phyloP scores from a whole-genome alignment of 2,888 invertebrate genomes.

The Cerastoderma edule region DNA sequence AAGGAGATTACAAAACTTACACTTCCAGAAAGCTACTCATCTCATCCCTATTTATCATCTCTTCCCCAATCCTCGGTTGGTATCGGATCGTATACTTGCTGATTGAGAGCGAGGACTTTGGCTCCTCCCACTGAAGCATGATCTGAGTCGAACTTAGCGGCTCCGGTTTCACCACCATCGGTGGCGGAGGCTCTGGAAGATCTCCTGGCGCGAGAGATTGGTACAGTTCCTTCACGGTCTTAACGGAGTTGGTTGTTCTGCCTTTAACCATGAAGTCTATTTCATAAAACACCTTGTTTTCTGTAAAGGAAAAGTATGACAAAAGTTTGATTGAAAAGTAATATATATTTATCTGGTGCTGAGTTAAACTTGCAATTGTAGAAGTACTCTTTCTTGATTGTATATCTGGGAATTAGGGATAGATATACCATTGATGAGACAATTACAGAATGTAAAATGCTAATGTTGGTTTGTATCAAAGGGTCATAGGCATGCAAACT shows the following conservation, averaged over 20 bases:
- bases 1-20: too few species aligned
- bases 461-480: too few species aligned
- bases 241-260: constrained; percentile 55
- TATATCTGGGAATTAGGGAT: too few species aligned
- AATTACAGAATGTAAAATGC: too few species aligned
- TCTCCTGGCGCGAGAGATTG: constrained; percentile 51
- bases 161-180: constrained; percentile 36
- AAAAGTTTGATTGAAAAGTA: too few species aligned
- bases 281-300: constrained; percentile 56
- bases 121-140: constrained; percentile 48
- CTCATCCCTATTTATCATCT: constrained; percentile 21
- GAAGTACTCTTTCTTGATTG: too few species aligned
- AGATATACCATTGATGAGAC: too few species aligned
- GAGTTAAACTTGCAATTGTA: too few species aligned
- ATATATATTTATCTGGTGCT: too few species aligned
- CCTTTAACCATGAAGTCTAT: constrained; percentile 56
- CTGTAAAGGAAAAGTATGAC: constrained; percentile 46
- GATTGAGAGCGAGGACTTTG: constrained; percentile 52
- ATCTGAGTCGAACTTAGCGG: constrained; percentile 34
- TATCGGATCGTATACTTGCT: constrained; percentile 56
- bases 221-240: constrained; percentile 54
- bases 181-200: constrained; percentile 61
- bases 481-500: too few species aligned
- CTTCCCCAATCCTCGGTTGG: constrained; percentile 22
- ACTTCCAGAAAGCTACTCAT: background rate